phyloP scores from a whole-genome alignment of 92 coral and sea anemone species.

The Siderastrea radians region DNA sequence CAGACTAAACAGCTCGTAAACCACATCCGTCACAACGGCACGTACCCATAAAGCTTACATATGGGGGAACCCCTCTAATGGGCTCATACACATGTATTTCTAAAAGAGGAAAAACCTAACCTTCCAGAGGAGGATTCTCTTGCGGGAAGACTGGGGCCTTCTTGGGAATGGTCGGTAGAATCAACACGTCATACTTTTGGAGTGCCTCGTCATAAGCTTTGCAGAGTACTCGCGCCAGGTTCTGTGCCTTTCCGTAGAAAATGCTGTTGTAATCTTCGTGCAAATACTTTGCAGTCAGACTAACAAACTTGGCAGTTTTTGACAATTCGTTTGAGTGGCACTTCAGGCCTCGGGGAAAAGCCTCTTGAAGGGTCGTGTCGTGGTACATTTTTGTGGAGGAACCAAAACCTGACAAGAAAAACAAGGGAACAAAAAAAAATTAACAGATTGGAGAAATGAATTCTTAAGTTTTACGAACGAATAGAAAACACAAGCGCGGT shows the following conservation, averaged over 20 bases:
- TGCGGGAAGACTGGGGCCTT: conserved; percentile 68
- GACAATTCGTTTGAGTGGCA: conserved; percentile 61
- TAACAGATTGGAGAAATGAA: too few species aligned
- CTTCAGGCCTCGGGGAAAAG: conserved; percentile 79
- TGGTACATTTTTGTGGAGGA: conserved; percentile 72
- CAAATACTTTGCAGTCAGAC: conserved; percentile 54
- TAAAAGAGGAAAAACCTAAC: conserved; percentile 23
- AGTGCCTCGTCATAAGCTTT: conserved; percentile 80
- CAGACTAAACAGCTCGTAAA: too few species aligned
- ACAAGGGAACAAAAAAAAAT: too few species aligned
- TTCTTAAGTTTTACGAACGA: too few species aligned
- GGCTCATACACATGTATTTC: too few species aligned
- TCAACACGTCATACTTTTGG: conserved; percentile 69
- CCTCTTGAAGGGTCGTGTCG: conserved; percentile 74
- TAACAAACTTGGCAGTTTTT: not conserved
- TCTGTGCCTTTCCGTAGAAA: conserved; percentile 64
- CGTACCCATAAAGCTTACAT: too few species aligned
- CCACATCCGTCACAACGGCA: too few species aligned
- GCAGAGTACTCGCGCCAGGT: conserved; percentile 70
- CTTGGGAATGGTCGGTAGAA: conserved; percentile 80
- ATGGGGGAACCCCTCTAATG: too few species aligned
- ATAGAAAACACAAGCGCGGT: too few species aligned
- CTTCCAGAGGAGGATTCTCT: conserved; percentile 43
- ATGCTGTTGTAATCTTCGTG: conserved; percentile 47
- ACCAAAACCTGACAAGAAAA: conserved; percentile 36